A percentile compares a stretch with the other conserved stretches of the same genome.
phyloP scores from a whole-genome alignment of 2,888 invertebrate genomes.

The Yponomeuta evonymella region DNA sequence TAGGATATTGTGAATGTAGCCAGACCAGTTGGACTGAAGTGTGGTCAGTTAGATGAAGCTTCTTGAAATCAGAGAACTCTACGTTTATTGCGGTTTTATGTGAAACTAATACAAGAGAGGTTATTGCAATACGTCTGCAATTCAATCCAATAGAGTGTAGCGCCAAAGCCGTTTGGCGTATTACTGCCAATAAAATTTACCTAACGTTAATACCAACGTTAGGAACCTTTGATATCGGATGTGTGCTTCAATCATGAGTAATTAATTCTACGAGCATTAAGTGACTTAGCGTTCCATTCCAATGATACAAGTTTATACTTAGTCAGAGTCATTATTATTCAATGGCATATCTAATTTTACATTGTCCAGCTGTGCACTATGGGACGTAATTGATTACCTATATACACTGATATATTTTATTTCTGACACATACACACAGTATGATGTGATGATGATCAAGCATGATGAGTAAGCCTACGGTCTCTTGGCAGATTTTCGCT shows the following conservation, averaged over 20 bases:
- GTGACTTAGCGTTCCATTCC: not conserved
- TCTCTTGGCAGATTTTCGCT: conserved; percentile 78
- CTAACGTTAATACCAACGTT: not conserved
- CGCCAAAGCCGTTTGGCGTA: not conserved
- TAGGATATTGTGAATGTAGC: too few species aligned
- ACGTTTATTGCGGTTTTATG: not conserved
- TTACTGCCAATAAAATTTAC: not conserved
- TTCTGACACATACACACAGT: not conserved
- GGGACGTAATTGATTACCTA: not conserved
- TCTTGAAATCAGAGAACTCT: not conserved
- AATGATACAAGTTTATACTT: not conserved
- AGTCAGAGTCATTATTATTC: not conserved
- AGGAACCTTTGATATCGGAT: not conserved
- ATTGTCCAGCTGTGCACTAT: not conserved
- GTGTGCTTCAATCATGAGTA: not conserved
- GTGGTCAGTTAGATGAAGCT: not conserved
- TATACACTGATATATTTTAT: not conserved
- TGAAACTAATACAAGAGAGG: not conserved
- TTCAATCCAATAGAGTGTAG: not conserved
- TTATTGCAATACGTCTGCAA: not conserved
- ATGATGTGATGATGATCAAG: too few species aligned
- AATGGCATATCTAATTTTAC: not conserved
- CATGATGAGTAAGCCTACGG: too few species aligned
- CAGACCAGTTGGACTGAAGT: too few species aligned
- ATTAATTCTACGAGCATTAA: not conserved